Evolutionary conservation across 1,140 invertebrate genomes (phyloP), one percentile per base, ranked within the genome.

Genomic region (Scaptomyza montana): DNA sequence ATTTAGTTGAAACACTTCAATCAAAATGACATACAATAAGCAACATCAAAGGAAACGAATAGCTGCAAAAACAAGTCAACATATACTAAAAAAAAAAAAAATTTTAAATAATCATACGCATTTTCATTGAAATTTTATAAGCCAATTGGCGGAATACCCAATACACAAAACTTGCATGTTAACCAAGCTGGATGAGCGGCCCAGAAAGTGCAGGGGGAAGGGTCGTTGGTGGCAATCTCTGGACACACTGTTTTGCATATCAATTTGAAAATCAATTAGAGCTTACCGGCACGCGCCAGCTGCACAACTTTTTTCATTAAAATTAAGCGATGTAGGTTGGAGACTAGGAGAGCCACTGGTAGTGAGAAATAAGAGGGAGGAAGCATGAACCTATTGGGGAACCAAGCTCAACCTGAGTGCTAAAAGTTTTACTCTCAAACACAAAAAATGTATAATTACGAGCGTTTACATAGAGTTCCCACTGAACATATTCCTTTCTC

Each of bases 231-330:
- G 1, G 30, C 7, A 36, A 28, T 12, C 10, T 73, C 16, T 73
- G 66, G 63, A 62, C 63, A 55, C 39, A 43, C 61, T 75, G 68
- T 66, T 75, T 75, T 75, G 73, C 73, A 75, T 75, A 75, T 75
- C 73, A 75, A 75, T 75, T 62, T 72, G 54, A 75, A 75, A 75
- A 75, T 75, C 73, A 75, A 71, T 75, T 75, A 72, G 73, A 75
- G 66, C 68, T 75, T 66, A 55, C 62, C 53, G 60, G 68, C 72
- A 66, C 54, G 68, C 67, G 67, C 62, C 68, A 71, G 55, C 59
- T 72, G 68, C 54, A 54, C 60, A 74, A 74, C 72, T 74, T 74
- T 74, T 70, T 74, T 74, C 72, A 74, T 74, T 74, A 74, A 74
- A 74, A 64, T 63, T 74, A 70, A 70, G 72, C 72, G 63, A 59